Evolutionary conservation across 2,888 invertebrate species (phyloP).

Genomic region (Mesorhabditis spiculigera): DNA sequence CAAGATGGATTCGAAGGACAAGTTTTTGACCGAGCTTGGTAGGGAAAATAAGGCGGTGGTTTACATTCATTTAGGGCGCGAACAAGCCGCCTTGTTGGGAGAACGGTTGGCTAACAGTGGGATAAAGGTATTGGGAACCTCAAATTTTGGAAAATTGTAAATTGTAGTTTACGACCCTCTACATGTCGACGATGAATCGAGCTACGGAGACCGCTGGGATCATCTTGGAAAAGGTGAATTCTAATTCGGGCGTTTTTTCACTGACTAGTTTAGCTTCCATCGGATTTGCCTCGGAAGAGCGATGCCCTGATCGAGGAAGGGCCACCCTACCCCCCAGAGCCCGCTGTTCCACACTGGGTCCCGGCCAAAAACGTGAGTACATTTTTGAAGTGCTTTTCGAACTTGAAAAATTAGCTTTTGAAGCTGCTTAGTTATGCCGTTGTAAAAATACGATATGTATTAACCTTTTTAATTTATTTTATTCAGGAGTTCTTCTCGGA

Average conservation of each 20-base stretch:
- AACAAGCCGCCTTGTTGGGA: slow-evolving; percentile 83
- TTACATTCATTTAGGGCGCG: slow-evolving; percentile 67
- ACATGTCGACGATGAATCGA: slow-evolving; percentile 86
- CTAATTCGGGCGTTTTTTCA: slow-evolving; percentile 11
- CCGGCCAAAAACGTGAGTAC: slow-evolving; percentile 73
- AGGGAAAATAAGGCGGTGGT: not conserved
- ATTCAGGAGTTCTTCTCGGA: slow-evolving; percentile 54
- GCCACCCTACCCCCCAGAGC: slow-evolving; percentile 88
- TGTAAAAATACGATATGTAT: not conserved
- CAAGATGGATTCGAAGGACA: slow-evolving; percentile 65
- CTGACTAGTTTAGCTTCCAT: slow-evolving; percentile 65
- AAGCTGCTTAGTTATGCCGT: too few relatives aligned
- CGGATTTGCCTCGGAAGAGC: slow-evolving; percentile 6
- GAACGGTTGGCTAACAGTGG: slow-evolving; percentile 72
- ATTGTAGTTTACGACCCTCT: slow-evolving; percentile 70
- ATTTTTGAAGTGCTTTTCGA: not conserved
- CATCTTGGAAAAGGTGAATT: slow-evolving; percentile 67
- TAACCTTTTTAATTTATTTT: slow-evolving; percentile 2
- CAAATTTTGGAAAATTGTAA: not conserved
- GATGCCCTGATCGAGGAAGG: slow-evolving; percentile 76
- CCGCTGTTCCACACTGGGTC: slow-evolving; percentile 81
- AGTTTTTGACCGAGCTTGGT: slow-evolving; percentile 78
- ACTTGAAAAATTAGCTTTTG: not conserved
- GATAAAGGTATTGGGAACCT: slow-evolving; percentile 64
- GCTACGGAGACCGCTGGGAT: slow-evolving; percentile 86